Conservation (phyloP, 2,113 vertebrate genomes). For the Tamias sibiricus region DNA sequence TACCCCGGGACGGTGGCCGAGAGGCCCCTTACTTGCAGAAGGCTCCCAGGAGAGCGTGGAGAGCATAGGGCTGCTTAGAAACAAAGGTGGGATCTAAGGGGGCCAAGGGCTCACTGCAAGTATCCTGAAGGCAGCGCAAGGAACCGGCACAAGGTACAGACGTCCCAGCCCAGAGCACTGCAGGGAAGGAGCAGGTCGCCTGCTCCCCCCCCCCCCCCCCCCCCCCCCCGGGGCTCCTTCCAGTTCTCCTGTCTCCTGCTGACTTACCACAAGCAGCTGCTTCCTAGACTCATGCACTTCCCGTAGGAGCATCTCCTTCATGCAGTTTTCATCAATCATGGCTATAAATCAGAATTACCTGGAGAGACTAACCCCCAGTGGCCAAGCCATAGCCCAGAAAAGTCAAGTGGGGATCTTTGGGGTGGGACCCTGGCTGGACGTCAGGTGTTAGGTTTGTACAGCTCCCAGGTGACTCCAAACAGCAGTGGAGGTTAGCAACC, state of each 20-base stretch:
- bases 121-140: accelerated
- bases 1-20: not conserved
- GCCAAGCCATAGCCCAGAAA: not conserved
- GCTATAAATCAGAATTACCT: not conserved
- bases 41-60: no score
- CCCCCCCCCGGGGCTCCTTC: not conserved
- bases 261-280: not conserved
- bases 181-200: not conserved
- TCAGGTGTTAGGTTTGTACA: accelerated
- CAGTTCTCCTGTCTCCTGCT: no score
- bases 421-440: accelerated
- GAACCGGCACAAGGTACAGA: not conserved
- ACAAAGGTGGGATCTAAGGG: no score
- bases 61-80: no score
- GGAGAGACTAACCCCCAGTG: not conserved
- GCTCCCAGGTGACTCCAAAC: not conserved
- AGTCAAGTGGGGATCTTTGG: not conserved
- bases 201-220: not conserved
- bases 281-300: not conserved
- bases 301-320: not conserved
- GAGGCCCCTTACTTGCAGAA: no score
- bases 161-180: not conserved
- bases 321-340: not conserved
- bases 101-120: not conserved
- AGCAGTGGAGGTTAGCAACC: no score